phyloP scores from a whole-genome alignment of 2,113 vertebrate genomes.

The Pardalotus punctatus region DNA sequence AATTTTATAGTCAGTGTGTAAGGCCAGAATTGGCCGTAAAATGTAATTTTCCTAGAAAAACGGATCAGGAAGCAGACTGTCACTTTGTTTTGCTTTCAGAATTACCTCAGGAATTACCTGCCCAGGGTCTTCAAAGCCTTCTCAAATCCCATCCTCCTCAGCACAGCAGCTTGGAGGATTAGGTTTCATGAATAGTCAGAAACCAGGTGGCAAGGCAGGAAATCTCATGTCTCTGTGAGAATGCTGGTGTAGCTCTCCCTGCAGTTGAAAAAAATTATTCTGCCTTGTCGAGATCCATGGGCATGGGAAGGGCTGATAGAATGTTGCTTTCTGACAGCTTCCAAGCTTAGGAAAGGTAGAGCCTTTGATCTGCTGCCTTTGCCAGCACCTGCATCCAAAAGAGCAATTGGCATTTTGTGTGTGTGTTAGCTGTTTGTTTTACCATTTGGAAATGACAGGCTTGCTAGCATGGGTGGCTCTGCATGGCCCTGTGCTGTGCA shows the following conservation, averaged over 20 bases:
- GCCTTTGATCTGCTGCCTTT: background rate
- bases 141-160: background rate
- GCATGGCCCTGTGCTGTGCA: background rate
- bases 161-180: background rate
- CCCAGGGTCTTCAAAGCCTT: background rate
- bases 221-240: background rate
- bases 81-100: conserved; percentile 56
- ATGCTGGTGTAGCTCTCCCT: background rate
- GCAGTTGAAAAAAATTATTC: background rate
- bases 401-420: background rate
- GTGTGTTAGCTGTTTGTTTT: background rate
- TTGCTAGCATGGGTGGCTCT: background rate
- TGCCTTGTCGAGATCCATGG: background rate
- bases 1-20: conserved; percentile 43
- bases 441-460: background rate
- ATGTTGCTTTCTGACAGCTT: background rate
- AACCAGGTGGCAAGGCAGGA: background rate
- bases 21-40: background rate
- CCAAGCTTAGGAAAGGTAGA: background rate
- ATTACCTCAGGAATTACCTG: conserved; percentile 41
- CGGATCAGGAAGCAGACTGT: background rate
- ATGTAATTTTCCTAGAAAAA: conserved; percentile 25
- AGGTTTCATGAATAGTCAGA: background rate
- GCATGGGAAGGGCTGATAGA: background rate
- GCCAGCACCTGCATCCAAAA: background rate